Percentiles rank a stretch among this genome's conserved stretches.
Conservation (phyloP, 2,797 vertebrate genomes). For the Etheostoma perlongum region DNA sequence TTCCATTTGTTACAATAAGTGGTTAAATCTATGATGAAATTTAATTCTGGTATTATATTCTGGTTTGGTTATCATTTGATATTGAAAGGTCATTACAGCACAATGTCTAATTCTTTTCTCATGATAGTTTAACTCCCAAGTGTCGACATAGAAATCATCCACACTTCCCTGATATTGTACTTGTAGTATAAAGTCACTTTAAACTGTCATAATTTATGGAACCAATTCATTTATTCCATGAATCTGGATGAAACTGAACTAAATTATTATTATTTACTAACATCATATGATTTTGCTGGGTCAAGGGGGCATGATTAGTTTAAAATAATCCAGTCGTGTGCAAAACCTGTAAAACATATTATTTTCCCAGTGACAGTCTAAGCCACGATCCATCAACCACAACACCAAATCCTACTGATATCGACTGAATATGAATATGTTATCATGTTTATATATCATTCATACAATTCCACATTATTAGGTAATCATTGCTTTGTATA, state of each 20-base stretch:
- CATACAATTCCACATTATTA: background rate
- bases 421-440: constrained; percentile 18
- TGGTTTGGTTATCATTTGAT: constrained; percentile 51
- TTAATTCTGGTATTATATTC: constrained; percentile 46
- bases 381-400: constrained; percentile 13
- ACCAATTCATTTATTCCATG: constrained; percentile 30
- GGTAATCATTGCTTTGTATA: constrained; percentile 12
- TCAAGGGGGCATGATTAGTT: constrained; percentile 8
- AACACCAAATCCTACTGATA: constrained; percentile 16
- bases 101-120: constrained; percentile 46
- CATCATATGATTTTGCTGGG: background rate
- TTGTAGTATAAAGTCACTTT: constrained; percentile 58
- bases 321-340: constrained; percentile 25
- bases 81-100: constrained; percentile 57
- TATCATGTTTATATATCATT: constrained; percentile 13
- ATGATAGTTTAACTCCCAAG: constrained; percentile 21
- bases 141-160: constrained; percentile 54
- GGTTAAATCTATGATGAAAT: too few species aligned
- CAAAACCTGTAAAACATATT: constrained; percentile 13
- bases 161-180: constrained; percentile 57
- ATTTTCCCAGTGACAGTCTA: background rate
- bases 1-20: too few species aligned
- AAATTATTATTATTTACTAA: background rate
- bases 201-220: constrained; percentile 62
- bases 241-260: constrained; percentile 12